Conservation (phyloP, 2,113 vertebrate species). For the Chaetops frenatus region DNA sequence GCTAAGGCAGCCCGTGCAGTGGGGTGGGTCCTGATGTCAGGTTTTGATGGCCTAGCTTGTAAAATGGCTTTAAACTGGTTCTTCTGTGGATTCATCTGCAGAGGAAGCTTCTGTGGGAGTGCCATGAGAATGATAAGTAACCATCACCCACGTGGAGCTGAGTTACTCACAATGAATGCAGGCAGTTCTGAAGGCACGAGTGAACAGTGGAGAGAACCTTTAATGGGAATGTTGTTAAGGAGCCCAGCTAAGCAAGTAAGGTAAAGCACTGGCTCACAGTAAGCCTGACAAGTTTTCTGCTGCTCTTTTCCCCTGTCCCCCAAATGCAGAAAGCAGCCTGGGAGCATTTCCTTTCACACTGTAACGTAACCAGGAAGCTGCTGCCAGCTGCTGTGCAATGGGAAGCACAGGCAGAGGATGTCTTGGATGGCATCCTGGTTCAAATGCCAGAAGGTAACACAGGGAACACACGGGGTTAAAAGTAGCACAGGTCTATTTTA, state of each 20-base stretch:
- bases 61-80: not conserved
- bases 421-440: not conserved
- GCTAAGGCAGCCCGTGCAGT: not conserved
- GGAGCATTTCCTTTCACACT: not conserved
- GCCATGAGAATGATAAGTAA: not conserved
- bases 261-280: not conserved
- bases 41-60: not conserved
- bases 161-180: not conserved
- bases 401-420: not conserved
- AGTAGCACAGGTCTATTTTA: not conserved
- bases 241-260: not conserved
- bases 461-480: not conserved
- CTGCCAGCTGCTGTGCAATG: not conserved
- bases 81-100: not conserved
- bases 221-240: not conserved
- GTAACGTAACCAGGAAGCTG: not conserved
- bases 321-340: not conserved
- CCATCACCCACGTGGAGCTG: not conserved
- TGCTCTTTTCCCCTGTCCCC: not conserved
- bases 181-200: not conserved
- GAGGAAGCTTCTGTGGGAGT: not conserved
- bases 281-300: not conserved
- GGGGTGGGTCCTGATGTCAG: not conserved
- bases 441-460: not conserved
- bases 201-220: not conserved